Evolutionary conservation across 2,888 invertebrate genomes (phyloP).

Genomic region (Chrysolina oricalcia): DNA sequence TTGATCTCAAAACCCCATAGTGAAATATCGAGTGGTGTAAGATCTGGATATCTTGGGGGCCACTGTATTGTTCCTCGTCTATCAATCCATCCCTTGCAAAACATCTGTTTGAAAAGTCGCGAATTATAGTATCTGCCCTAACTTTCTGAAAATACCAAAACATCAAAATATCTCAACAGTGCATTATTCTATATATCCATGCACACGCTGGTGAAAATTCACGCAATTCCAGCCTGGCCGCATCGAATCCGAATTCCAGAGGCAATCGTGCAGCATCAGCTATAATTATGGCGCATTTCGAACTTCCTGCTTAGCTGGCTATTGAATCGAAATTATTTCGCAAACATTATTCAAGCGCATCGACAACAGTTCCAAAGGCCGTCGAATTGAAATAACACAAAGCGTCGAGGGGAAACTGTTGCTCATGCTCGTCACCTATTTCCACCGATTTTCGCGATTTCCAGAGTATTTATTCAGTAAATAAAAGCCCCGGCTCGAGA

Average conservation of each 20-base stretch:
- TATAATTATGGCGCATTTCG: conserved; percentile 36
- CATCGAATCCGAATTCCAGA: conserved; percentile 21
- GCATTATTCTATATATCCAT: neutral
- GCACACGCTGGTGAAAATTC: neutral
- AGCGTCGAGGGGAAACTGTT: conserved; percentile 62
- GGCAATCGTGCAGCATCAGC: conserved; percentile 38
- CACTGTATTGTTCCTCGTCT: no score
- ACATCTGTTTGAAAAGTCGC: no score
- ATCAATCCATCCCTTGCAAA: no score
- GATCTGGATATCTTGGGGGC: no score
- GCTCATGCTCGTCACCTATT: conserved; percentile 60
- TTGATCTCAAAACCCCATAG: no score
- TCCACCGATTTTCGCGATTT: conserved; percentile 58
- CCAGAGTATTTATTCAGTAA: conserved; percentile 68
- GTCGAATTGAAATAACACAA: conserved; percentile 41
- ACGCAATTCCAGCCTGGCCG: neutral
- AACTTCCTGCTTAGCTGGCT: conserved; percentile 43
- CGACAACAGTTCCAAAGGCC: conserved; percentile 57
- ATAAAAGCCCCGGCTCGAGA: conserved; percentile 67
- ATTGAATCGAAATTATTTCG: conserved; percentile 56
- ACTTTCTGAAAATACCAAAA: neutral
- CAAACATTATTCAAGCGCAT: conserved; percentile 50
- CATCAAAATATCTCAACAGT: neutral
- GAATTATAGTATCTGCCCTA: no score
- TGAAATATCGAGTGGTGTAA: no score